Evolutionary conservation across 2,113 vertebrate species (phyloP), one percentile per base, ranked within the genome.

Genomic region (Callopanchax toddi): DNA sequence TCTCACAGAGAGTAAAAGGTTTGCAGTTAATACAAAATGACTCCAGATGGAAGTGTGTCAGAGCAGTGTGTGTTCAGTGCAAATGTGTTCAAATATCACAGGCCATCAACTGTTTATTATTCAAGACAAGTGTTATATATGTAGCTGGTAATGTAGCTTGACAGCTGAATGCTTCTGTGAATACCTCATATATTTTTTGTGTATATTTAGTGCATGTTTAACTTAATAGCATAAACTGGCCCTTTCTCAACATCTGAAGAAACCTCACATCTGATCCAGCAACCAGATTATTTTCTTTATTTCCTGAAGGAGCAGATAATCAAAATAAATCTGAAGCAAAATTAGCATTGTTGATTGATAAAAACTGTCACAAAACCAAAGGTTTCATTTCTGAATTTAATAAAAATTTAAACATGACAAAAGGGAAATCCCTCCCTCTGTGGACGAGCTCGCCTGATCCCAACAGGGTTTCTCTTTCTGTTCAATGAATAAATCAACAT

Each of bases 401-500:
- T 76, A 68, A 44, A 74, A 62, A 62, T 60, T 79, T 76, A 77
- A 76, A 59, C 56, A 71, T 81, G 81, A 67, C 80, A 74, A 34
- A 71, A 82, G 78, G 70, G 64, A 82, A 83, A 83, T 42, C 65
- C 52, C 53, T 61, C 71, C 1, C 45, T 69, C 52, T 39, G 36
- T 58, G 58, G 59, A 81, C 81, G 75, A 84, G 74, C 66, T 40
- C 65, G 65, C 71, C 49, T 66, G 56, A 81, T 83, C 72, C 64
- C 56, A 58, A 86, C 44, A 60, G 74, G 63, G 52, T 67, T 71
- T 80, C 43, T 56, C 57, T 75, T 62, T 44, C 53, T 72, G 76
- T 74, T 76, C 34, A 72, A 55, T 78, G 57, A 56, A 65, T 61
- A 39, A 71, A 81, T 55, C 48, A n/a, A n/a, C n/a, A 53, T 11